Evolutionary conservation across 2,888 invertebrate species (phyloP).

Genomic region (Hemistola chrysoprasaria): DNA sequence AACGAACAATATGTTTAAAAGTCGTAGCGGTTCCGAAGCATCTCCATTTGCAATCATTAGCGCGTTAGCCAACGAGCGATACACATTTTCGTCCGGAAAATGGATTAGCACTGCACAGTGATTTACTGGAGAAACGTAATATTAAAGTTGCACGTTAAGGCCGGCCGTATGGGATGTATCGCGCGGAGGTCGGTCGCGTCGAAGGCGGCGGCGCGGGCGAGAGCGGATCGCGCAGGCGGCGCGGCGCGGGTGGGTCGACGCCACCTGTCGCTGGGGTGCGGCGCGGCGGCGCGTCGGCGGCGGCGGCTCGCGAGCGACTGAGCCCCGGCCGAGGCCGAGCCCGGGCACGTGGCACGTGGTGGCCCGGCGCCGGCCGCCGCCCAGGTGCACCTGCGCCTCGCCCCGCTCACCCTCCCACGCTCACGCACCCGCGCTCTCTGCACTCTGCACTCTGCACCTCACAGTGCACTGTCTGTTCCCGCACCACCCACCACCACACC

Average conservation of each 20-base stretch:
- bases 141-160: conserved; percentile 61
- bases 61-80: conserved; percentile 43
- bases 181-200: conserved; percentile 30
- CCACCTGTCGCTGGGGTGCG: conserved; percentile 62
- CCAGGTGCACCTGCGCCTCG: conserved; percentile 70
- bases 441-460: conserved; percentile 21
- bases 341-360: conserved; percentile 66
- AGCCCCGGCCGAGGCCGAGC: conserved; percentile 33
- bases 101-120: conserved; percentile 57
- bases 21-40: conserved; percentile 32
- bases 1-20: conserved; percentile 40
- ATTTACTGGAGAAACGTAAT: conserved; percentile 47
- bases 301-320: conserved; percentile 61
- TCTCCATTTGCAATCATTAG: conserved; percentile 34
- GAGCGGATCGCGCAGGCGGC: conserved; percentile 63
- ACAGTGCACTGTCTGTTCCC: conserved; percentile 31
- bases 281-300: conserved; percentile 33
- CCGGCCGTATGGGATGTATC: conserved; percentile 48
- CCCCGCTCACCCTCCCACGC: conserved; percentile 30
- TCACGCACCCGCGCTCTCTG: conserved; percentile 21
- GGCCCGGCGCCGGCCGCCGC: conserved; percentile 64
- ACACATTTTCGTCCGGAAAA: conserved; percentile 41
- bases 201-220: conserved; percentile 35
- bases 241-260: conserved; percentile 66
- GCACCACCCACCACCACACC: conserved; percentile 29